These are phyloP conservation scores for Halcyon leucocephala DNA, from an alignment of 2,797 vertebrate genomes.

Conservation along the genomic window DNA sequence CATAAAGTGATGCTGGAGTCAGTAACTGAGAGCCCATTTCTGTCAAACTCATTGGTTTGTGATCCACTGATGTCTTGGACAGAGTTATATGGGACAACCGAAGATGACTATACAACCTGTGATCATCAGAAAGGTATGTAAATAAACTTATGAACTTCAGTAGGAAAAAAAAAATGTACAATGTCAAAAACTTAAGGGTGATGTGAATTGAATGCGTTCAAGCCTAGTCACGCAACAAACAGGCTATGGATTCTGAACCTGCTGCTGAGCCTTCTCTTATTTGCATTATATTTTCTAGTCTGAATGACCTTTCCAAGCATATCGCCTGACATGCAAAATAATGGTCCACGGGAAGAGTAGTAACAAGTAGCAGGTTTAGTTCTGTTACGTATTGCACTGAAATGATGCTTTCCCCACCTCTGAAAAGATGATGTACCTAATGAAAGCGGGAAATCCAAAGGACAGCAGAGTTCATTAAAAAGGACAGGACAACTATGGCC, in stretches of 20 bases:
- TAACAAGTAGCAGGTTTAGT: background rate
- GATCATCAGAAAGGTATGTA: slow-evolving; percentile 69
- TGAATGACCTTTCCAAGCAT: background rate
- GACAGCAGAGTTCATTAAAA: background rate
- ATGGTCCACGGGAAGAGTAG: background rate
- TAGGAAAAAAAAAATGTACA: background rate
- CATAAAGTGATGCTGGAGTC: slow-evolving; percentile 75
- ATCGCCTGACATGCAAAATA: background rate
- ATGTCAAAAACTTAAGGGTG: background rate
- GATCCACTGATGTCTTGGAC: slow-evolving; percentile 72
- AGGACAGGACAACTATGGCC: background rate
- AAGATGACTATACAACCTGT: slow-evolving; percentile 58
- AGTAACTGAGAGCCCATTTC: slow-evolving; percentile 61
- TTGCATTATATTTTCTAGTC: background rate
- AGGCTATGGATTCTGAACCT: background rate
- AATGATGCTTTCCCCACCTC: background rate
- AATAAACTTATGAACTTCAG: background rate
- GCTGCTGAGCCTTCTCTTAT: background rate
- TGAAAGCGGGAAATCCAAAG: background rate
- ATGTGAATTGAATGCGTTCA: background rate
- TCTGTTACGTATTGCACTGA: background rate
- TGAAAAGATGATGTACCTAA: background rate
- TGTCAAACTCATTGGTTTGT: slow-evolving; percentile 58
- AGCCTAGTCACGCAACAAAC: background rate
- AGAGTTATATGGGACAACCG: slow-evolving; percentile 52